Conservation (phyloP, 2,888 invertebrate species). For the Nebria salina region DNA sequence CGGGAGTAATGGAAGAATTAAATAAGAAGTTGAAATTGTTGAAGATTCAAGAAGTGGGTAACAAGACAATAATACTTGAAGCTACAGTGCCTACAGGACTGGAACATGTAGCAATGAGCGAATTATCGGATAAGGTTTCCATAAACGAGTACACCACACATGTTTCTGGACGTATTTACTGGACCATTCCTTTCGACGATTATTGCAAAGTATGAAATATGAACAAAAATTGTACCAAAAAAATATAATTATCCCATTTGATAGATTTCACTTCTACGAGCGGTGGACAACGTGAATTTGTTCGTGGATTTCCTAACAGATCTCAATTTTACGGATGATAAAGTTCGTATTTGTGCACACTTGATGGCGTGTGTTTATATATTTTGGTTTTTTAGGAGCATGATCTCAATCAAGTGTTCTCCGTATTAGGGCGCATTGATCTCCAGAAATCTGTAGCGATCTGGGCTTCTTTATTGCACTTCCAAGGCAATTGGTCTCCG, state of each 20-base stretch:
- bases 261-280: conserved; percentile 25
- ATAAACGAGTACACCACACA: background rate
- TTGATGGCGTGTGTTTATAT: too few relatives aligned
- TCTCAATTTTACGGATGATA: conserved; percentile 4
- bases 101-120: conserved; percentile 21
- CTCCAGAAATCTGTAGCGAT: background rate
- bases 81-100: conserved; percentile 37
- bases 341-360: background rate
- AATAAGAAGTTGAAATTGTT: conserved; percentile 1
- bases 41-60: background rate
- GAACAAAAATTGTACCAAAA: background rate
- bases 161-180: conserved; percentile 20
- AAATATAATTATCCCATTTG: background rate
- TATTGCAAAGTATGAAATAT: conserved; percentile 12
- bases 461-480: conserved; percentile 18
- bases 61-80: conserved; percentile 16
- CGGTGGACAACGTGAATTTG: conserved; percentile 31
- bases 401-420: background rate
- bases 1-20: background rate
- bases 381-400: background rate
- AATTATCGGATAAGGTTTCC: conserved; percentile 10
- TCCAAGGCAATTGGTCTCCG: background rate
- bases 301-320: conserved; percentile 14
- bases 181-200: background rate
- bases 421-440: background rate